phyloP scores from a whole-genome alignment of 2,113 vertebrate genomes.

The Brachypodius melanocephalos region DNA sequence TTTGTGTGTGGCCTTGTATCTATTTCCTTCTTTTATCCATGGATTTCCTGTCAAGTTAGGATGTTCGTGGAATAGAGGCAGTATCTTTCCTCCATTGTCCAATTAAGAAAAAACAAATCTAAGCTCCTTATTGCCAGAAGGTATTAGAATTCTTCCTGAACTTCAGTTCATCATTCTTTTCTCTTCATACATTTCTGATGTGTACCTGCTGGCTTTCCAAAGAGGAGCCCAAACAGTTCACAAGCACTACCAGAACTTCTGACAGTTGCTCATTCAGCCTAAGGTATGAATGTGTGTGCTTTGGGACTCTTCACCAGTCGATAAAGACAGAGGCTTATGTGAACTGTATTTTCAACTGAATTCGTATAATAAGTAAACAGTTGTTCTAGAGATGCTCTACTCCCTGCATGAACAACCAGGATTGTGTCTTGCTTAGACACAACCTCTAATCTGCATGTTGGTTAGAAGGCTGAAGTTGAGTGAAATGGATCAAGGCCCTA shows the following conservation, averaged over 20 bases:
- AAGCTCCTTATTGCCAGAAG: not conserved
- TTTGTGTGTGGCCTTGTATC: not conserved
- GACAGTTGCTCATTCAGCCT: not conserved
- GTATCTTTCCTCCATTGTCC: not conserved
- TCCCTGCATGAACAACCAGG: not conserved
- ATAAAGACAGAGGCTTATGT: not conserved
- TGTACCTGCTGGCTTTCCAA: not conserved
- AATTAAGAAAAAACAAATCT: not conserved
- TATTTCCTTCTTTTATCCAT: not conserved
- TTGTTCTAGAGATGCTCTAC: not conserved
- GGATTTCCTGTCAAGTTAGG: not conserved
- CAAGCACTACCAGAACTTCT: not conserved
- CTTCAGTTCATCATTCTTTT: not conserved
- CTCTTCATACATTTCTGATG: not conserved
- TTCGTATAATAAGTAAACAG: not conserved
- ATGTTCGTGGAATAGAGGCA: not conserved
- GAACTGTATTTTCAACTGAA: no score
- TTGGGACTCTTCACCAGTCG: not conserved
- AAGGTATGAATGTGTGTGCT: not conserved
- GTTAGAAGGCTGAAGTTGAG: not conserved
- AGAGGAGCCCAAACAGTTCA: not conserved
- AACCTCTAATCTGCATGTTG: fast-evolving
- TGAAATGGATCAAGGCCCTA: not conserved
- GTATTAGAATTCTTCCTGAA: not conserved
- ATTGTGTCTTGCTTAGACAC: not conserved